Evolutionary conservation across 2,113 vertebrate species (phyloP).

Genomic region (Ctenomys sociabilis): DNA sequence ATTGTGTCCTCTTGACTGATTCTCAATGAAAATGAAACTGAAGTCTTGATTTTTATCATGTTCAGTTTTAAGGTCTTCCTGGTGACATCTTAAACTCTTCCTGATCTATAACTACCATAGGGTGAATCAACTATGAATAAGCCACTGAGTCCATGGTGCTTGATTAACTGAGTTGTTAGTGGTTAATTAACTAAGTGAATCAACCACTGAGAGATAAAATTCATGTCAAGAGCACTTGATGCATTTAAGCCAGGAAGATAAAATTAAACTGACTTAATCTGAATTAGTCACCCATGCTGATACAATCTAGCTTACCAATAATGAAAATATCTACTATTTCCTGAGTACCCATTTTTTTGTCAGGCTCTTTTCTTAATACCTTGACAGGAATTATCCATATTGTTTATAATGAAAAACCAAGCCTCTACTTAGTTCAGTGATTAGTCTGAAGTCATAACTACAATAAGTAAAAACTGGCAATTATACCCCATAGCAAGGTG

Average conservation of each 20-base stretch:
- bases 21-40: constrained; percentile 57
- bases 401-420: constrained; percentile 55
- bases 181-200: constrained; percentile 17
- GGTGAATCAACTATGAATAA: constrained; percentile 37
- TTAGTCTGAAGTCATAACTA: constrained; percentile 13
- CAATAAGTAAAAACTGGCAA: constrained; percentile 17
- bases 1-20: constrained; percentile 13
- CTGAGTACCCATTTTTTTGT: not conserved
- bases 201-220: constrained; percentile 41
- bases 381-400: not conserved
- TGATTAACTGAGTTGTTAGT: not conserved
- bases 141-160: not conserved
- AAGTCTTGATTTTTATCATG: not conserved
- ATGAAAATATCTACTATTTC: constrained; percentile 55
- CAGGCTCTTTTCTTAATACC: constrained; percentile 40
- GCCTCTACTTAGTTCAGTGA: constrained; percentile 19
- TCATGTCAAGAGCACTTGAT: constrained; percentile 34
- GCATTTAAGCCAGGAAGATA: constrained; percentile 45
- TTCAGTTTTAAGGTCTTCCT: not conserved
- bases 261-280: constrained; percentile 61
- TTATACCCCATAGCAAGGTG: not conserved
- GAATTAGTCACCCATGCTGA: constrained; percentile 45
- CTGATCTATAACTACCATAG: constrained; percentile 36
- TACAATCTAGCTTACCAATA: constrained; percentile 18
- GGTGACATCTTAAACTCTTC: not conserved